Evolutionary conservation across 2,888 invertebrate species (phyloP), one percentile per base, ranked within the genome.

Genomic region (Sthenelais limicola): DNA sequence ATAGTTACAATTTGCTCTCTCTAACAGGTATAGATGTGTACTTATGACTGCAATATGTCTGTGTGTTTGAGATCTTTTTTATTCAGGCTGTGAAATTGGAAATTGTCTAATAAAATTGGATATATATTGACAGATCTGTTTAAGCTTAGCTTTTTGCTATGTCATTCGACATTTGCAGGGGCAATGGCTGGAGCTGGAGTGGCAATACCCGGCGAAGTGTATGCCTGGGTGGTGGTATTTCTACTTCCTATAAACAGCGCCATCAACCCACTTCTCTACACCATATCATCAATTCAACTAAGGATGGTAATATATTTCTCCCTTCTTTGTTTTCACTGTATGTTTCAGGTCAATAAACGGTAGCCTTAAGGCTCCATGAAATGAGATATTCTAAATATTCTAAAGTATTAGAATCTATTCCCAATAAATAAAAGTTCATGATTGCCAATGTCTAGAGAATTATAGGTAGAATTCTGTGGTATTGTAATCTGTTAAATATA

Each of bases 241-340:
- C 38, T 62, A 9, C 35, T 62, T 21, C 62, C 62, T 9, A 62
- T 62, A 12, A 62, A 62, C 38, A 62, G 62, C 38, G 62, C 62
- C 62, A 35, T 62, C 62, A 62, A 62, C 62, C 62, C 62, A 4
- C 62, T 62, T 1, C 62, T 62, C 62, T 62, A 62, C 62, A 62
- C 62, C 38, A 62, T 62, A 18, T 62, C 62, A 4, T 62, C 62
- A 24, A 62, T 62, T 21, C 18, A 28, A 21, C 35, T 62, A 12
- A 62, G 43, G 24, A 26, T 15, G 35, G 62, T 62, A n/a, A 62
- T 21, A 15, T 28, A 15, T 9, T 43, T 12, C 43, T 43, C 15
- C 43, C 9, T 12, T 43, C 15, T 12, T 43, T 12, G 12, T 12
- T 43, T 43, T 43, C 9, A 12, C 43, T 43, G 9, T 12, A 12